phyloP scores from a whole-genome alignment of 2,113 vertebrate genomes.

The Xenopus tropicalis region UCB_Xtro_10.0 CM004443.2:31082501-31083000 shows the following conservation, averaged over 20 bases:
- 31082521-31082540: neutral
- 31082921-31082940: no score
- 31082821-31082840: no score
- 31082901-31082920: no score
- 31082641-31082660: neutral
- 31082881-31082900: no score
- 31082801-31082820: no score
- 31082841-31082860: no score
- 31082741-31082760: neutral
- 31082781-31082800: neutral
- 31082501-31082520: conserved; percentile 11
- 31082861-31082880: no score
- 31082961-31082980: no score
- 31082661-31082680: neutral
- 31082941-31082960: no score
- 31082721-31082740: neutral
- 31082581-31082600: neutral
- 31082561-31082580: conserved; percentile 2
- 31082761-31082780: neutral
- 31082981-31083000: no score
- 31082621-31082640: neutral
- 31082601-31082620: neutral
- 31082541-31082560: conserved; percentile 1
- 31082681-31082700: neutral
- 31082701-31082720: neutral